Conservation (phyloP, 2,797 vertebrate genomes). For the Chelon auratus region DNA sequence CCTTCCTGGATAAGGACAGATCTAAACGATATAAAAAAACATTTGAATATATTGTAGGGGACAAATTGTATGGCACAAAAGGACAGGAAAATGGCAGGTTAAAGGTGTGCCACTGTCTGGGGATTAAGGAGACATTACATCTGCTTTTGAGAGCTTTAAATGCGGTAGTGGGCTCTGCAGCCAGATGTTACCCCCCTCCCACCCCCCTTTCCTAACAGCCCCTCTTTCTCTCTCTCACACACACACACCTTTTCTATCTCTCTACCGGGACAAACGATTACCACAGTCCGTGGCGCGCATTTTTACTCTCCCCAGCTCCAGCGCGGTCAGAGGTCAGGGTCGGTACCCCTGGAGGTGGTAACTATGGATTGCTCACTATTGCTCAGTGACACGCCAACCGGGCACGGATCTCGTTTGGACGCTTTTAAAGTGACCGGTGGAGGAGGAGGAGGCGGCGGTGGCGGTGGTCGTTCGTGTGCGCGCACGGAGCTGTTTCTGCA, state of each 20-base stretch:
- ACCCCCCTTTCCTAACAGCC: neutral
- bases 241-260: conserved; percentile 50
- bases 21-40: conserved; percentile 4
- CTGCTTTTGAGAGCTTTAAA: conserved; percentile 73
- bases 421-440: conserved; percentile 6
- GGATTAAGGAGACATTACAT: conserved; percentile 79
- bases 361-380: conserved; percentile 38
- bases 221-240: neutral
- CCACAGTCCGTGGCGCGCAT: conserved; percentile 23
- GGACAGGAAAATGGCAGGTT: conserved; percentile 69
- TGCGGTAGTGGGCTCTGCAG: conserved; percentile 63
- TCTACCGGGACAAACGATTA: conserved; percentile 49
- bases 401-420: conserved; percentile 13
- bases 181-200: conserved; percentile 77
- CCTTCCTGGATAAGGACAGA: conserved; percentile 1
- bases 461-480: neutral
- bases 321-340: conserved; percentile 66
- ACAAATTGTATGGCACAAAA: conserved; percentile 4
- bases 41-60: neutral
- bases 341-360: conserved; percentile 56
- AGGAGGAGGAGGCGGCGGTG: too few species aligned
- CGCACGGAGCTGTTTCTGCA: conserved; percentile 1
- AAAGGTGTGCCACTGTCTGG: conserved; percentile 72
- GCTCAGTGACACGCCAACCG: conserved; percentile 48
- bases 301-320: conserved; percentile 58